Base-by-base conservation (phyloP, 2,797 vertebrate species). In the Manis javanica region DNA sequence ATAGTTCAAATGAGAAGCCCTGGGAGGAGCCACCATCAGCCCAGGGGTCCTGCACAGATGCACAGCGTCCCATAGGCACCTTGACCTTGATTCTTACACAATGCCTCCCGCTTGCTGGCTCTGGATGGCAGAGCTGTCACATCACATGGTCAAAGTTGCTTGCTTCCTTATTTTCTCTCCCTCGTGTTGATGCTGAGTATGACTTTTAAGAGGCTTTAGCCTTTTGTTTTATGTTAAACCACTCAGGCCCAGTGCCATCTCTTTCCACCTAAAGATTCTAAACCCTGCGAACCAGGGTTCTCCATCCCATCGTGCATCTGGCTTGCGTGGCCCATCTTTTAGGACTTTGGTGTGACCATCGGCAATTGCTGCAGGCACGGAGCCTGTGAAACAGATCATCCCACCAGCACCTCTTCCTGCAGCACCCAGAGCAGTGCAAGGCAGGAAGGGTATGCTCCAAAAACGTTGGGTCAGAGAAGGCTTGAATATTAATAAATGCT, bases 11-110 rank as follows among this genome's bases (percentile, higher is more conserved):
- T 8, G n/a, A 51, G n/a, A 64, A 5, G 37, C 7, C n/a, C 42
- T 15, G 10, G 46, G 34, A 69, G 57, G n/a, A 21, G 8, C 21
- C 37, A 29, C 21, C 15, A 0, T 31, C 61, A 18, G 61, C 13
- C 74, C 37, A 18, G 63, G 74, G 6, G 61, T 77, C 51, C 82
- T 2, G 31, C 9, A 12, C 11, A 7, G 16, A 2, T 19, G 72
- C 51, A 0, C 0, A 2, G 31, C 3, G 0, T 10, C 39, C 90
- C 31, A 11, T 1, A 21, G 61, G 5, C 3, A 1, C 75, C 66
- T n/a, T 85, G 78, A 86, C 69, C 75, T 83, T 77, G 19, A 7
- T 16, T n/a, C 46, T n/a, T 39, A 42, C 3, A 34, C 49, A 53
- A 14, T 0, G 39, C 23, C 12, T 72, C 53, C 72, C 6, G 51